These are phyloP conservation scores for Saguinus midas DNA, from an alignment of 2,113 vertebrate species.

Conservation along the genomic window DNA sequence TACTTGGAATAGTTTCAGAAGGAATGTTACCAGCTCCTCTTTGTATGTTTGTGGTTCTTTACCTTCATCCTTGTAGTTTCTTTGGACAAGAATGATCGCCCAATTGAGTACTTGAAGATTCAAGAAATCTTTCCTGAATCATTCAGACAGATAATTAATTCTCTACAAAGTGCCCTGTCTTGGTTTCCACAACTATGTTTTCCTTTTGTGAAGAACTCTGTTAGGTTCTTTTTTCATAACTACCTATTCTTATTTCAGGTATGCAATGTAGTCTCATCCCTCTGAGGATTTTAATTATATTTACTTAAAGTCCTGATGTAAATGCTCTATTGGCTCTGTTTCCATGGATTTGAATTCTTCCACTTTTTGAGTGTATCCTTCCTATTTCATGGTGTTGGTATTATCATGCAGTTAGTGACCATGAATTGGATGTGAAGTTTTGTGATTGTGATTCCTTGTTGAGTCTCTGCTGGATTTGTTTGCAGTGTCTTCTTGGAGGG, in stretches of 20 bases:
- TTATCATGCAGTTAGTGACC: not conserved
- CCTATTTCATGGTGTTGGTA: not conserved
- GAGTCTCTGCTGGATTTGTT: not conserved
- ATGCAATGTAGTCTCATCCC: not conserved
- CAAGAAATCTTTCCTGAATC: not conserved
- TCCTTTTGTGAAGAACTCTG: not conserved
- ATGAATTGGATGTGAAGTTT: not conserved
- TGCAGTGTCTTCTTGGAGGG: not conserved
- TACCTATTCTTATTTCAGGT: not conserved
- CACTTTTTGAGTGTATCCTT: not conserved
- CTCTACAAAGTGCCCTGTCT: not conserved
- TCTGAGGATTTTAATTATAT: not conserved
- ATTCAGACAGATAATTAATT: not conserved
- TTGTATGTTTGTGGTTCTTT: not conserved
- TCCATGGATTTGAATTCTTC: not conserved
- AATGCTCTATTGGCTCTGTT: not conserved
- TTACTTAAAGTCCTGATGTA: not conserved
- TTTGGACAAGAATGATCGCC: not conserved
- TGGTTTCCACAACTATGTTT: not conserved
- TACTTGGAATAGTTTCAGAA: too few species aligned
- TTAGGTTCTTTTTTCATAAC: not conserved
- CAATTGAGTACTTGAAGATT: not conserved
- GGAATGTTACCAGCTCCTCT: too few species aligned
- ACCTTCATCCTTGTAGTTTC: not conserved
- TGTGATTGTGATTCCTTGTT: not conserved